These are phyloP conservation scores for Ditula angustiorana DNA, from an alignment of 2,888 invertebrate species.

Conservation along the genomic window DNA sequence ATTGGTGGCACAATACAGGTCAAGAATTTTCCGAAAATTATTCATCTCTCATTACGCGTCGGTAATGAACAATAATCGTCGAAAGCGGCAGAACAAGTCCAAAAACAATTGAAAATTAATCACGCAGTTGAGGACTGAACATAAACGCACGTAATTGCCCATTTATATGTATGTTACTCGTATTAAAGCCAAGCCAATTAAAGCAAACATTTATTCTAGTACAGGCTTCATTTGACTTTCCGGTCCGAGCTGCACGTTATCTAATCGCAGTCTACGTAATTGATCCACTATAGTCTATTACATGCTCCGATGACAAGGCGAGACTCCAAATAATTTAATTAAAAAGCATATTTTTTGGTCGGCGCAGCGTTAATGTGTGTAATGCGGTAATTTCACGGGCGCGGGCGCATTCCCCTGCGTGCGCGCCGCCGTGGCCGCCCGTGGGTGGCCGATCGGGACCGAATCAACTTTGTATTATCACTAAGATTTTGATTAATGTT, in stretches of 20 bases:
- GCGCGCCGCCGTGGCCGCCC: neutral
- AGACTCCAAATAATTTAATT: conserved; percentile 14
- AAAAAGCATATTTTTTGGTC: conserved; percentile 13
- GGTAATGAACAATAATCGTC: neutral
- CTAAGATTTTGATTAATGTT: conserved; percentile 1
- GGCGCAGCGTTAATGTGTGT: conserved; percentile 28
- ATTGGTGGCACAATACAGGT: neutral
- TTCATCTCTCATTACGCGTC: neutral
- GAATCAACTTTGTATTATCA: neutral
- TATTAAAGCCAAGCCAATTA: no score
- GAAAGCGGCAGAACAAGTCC: neutral
- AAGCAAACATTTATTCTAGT: no score
- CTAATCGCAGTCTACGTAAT: neutral
- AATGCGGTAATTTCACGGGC: conserved; percentile 36
- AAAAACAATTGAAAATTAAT: neutral
- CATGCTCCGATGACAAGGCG: conserved; percentile 5
- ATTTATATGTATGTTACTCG: neutral
- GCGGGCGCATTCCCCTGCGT: conserved; percentile 2
- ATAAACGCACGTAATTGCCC: neutral
- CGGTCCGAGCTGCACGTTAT: neutral
- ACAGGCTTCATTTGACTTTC: neutral
- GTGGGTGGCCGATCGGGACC: conserved; percentile 7
- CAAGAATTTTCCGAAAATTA: neutral
- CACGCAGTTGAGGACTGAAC: neutral
- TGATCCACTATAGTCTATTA: neutral